These are phyloP conservation scores for Pseudococcus jackbeardsleyi DNA, from an alignment of 2,888 invertebrate species.

Conservation along the genomic window DNA sequence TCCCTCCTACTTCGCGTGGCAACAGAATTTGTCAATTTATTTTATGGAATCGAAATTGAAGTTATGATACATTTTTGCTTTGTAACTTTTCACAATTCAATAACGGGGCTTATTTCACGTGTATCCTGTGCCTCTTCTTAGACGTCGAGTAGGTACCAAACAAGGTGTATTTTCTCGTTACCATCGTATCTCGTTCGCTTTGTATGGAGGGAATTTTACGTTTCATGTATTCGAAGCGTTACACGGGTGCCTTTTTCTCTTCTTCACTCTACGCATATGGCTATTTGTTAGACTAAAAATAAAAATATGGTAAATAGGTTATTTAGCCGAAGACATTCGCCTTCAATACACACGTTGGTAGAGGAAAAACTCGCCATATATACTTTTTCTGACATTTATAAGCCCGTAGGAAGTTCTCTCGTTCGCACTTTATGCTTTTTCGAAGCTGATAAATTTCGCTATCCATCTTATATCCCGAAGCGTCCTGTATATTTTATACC, in stretches of 20 bases:
- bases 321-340: slow-evolving; percentile 15
- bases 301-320: slow-evolving; percentile 48
- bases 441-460: slow-evolving; percentile 26
- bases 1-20: neutral
- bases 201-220: neutral
- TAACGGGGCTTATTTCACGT: neutral
- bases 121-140: neutral
- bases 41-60: slow-evolving; percentile 22
- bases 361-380: neutral
- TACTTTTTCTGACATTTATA: slow-evolving; percentile 33
- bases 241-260: neutral
- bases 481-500: slow-evolving; percentile 4
- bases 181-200: neutral
- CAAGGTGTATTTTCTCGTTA: slow-evolving; percentile 15
- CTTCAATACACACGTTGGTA: neutral
- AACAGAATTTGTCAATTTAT: slow-evolving; percentile 18
- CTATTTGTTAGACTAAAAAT: slow-evolving; percentile 24
- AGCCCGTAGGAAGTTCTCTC: slow-evolving; percentile 34
- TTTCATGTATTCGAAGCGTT: neutral
- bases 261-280: slow-evolving; percentile 12
- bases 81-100: slow-evolving; percentile 8
- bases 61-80: slow-evolving; percentile 32
- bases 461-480: slow-evolving; percentile 38
- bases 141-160: neutral
- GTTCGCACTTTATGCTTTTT: slow-evolving; percentile 29